Base-by-base conservation (phyloP, 2,888 invertebrate species). In the Leptinotarsa haldemani region DNA sequence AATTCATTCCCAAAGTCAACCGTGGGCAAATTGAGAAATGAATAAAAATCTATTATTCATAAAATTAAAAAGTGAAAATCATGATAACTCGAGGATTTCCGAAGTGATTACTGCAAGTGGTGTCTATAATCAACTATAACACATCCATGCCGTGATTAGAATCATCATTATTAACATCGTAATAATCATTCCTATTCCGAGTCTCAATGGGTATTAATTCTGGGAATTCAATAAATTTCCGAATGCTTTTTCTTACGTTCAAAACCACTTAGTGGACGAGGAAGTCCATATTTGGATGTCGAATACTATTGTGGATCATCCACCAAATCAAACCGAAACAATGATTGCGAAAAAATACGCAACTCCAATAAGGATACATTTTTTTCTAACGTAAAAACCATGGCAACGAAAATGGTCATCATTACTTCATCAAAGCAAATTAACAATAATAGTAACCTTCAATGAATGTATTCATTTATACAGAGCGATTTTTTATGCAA, bases 11-110 rank as follows among this genome's bases (percentile, higher is more conserved):
- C 40, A 9, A 40, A 40, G 12, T 2, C 40, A 40, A 9, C 40
- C 9, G 9, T 9, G 2, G 9, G 2, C 50, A n/a, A 50, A 48
- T 5, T 12, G 3, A 7, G 5, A 48, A 48, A 50, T 50, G n/a
- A 16, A 16, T 16, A 5, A 61, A 1, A 16, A 40, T 40, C 9
- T n/a, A 5, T n/a, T 7, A 30, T 2, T 61, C 30, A 40, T 61
- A 61, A 5, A 40, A 40, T 9, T 0, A 61, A 61, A 61, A 61
- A 61, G 9, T n/a, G 61, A 61, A 61, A 30, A 61, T 40, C 61
- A 61, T 61, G 61, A 40, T 61, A 61, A 30, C 61, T 61, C 40
- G 40, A 61, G 61, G 40, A n/a, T 61, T n/a, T 30, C 61, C 61
- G 15, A 30, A 61, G 30, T 40, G 16, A 30, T 61, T 40, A 40